phyloP scores from a whole-genome alignment of 2,113 vertebrate genomes.

The Fulica atra region DNA sequence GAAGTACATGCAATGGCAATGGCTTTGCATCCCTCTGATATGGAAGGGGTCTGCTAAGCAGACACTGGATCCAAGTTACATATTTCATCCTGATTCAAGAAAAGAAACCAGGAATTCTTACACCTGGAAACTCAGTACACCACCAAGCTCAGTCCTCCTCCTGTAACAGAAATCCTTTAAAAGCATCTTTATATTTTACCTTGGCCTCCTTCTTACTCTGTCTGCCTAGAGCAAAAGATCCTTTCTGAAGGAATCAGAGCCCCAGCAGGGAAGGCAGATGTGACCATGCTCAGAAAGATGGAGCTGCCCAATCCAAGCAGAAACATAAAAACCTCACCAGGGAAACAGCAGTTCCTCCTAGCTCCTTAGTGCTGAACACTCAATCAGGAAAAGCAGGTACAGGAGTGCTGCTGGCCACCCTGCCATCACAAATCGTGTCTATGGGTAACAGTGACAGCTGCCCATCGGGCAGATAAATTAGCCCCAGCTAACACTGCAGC shows the following conservation, averaged over 20 bases:
- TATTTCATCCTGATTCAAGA: background rate
- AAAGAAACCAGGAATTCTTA: background rate
- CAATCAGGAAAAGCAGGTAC: background rate
- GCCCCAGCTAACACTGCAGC: background rate
- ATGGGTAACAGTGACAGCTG: background rate
- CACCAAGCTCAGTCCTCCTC: background rate
- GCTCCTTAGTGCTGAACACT: background rate
- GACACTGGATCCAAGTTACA: background rate
- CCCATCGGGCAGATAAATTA: background rate
- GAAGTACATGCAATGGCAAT: background rate
- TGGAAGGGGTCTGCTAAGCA: background rate
- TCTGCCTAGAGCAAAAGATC: background rate
- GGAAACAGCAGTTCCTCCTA: background rate
- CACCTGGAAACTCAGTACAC: background rate
- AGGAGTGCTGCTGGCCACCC: background rate
- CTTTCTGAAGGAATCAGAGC: background rate
- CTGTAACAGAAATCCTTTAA: background rate
- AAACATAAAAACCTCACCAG: background rate
- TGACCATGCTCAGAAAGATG: background rate
- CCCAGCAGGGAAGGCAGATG: background rate
- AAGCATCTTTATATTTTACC: background rate
- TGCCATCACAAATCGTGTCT: background rate
- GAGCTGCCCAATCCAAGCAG: background rate
- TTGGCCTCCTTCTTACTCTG: background rate
- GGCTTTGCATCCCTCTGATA: background rate